Percentiles rank a stretch among this genome's conserved stretches.
Conservation (phyloP, 2,113 vertebrate species). For the Callionymus lyra region DNA sequence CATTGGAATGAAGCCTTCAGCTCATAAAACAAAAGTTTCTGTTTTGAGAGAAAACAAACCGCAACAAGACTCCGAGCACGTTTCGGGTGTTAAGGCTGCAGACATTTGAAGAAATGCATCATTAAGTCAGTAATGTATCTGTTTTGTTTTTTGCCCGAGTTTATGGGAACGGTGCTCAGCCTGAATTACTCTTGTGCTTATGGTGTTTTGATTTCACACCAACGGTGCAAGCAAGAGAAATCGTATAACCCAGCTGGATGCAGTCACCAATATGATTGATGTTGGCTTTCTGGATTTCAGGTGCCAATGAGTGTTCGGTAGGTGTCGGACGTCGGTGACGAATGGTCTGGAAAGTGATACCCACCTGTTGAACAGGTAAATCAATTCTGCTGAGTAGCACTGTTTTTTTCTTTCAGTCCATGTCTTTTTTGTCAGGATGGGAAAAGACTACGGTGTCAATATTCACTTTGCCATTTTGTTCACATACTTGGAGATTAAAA, state of each 20-base stretch:
- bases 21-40: too few relatives aligned
- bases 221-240: slow-evolving; percentile 11
- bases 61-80: background rate
- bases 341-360: slow-evolving; percentile 34
- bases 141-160: background rate
- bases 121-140: slow-evolving; percentile 7
- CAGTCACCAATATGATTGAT: slow-evolving; percentile 37
- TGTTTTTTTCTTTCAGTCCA: slow-evolving; percentile 29
- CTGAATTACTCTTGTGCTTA: slow-evolving; percentile 22
- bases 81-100: background rate
- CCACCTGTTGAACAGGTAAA: slow-evolving; percentile 46
- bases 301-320: slow-evolving; percentile 27
- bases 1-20: too few relatives aligned
- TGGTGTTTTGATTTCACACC: slow-evolving; percentile 21
- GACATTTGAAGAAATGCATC: slow-evolving; percentile 4
- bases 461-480: background rate
- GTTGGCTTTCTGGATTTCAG: slow-evolving; percentile 28
- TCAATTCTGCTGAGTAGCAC: slow-evolving; percentile 46
- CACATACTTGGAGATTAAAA: too few relatives aligned
- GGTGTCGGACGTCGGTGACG: slow-evolving; percentile 37
- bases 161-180: slow-evolving; percentile 5
- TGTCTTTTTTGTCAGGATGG: slow-evolving; percentile 5
- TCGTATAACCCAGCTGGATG: slow-evolving; percentile 13
- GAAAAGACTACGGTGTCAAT: background rate
- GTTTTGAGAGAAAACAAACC: too few relatives aligned